Percentiles rank a stretch among this genome's conserved stretches.
Evolutionary conservation across 92 coral and sea anemone genomes (phyloP).

Genomic region (Blastomussa wellsi): DNA sequence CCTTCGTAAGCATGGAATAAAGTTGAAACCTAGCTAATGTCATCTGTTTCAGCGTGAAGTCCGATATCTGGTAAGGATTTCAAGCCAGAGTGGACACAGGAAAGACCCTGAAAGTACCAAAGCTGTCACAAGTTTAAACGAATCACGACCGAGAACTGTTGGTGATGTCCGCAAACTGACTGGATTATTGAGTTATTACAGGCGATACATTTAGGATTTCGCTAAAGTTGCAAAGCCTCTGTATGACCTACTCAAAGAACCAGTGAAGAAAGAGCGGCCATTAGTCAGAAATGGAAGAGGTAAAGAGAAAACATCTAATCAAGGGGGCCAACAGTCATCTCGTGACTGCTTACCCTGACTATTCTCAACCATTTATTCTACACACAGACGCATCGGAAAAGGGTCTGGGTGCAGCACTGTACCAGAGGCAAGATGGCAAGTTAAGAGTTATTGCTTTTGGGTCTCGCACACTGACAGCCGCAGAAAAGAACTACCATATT

Average conservation of each 20-base stretch:
- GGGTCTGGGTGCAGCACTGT: constrained; percentile 6
- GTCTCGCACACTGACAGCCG: too few species aligned
- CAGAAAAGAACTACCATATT: too few species aligned
- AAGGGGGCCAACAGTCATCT: constrained; percentile 19
- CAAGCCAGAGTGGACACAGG: constrained; percentile 29
- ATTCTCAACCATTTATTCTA: constrained; percentile 28
- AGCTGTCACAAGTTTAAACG: too few species aligned
- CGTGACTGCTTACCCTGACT: constrained; percentile 26
- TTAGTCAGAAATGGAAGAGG: not conserved
- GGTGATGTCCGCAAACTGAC: constrained; percentile 14
- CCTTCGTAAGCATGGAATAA: constrained; percentile 29
- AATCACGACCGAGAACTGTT: constrained; percentile 13
- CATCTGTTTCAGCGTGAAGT: constrained; percentile 43
- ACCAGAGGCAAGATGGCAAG: too few species aligned
- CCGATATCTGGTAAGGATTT: constrained; percentile 28
- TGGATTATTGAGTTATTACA: not conserved
- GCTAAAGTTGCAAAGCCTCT: not conserved
- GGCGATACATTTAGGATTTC: constrained; percentile 16
- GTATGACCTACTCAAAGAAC: not conserved
- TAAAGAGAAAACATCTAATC: too few species aligned
- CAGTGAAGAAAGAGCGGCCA: not conserved
- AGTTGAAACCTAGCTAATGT: constrained; percentile 42
- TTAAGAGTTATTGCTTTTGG: too few species aligned
- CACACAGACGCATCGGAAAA: constrained; percentile 7
- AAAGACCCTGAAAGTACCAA: constrained; percentile 7